Conservation (phyloP, 2,888 invertebrate species). For the Diplazon laetatorius region DNA sequence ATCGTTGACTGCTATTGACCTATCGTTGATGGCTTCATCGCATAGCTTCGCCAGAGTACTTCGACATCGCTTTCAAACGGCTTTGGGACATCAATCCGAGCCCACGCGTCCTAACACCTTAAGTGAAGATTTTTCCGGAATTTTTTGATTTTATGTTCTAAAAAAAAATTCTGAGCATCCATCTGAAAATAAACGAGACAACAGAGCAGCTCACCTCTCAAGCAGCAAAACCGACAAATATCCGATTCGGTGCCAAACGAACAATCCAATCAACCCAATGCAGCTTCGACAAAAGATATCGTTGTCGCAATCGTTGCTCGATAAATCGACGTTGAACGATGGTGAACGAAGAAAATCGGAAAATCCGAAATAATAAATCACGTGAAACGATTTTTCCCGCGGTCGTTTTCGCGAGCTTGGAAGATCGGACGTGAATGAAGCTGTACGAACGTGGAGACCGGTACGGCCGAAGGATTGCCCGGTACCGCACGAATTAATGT, state of each 20-base stretch:
- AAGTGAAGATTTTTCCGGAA: too few species aligned
- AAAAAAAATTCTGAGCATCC: too few species aligned
- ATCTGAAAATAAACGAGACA: too few species aligned
- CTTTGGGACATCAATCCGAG: too few species aligned
- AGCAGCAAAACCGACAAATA: too few species aligned
- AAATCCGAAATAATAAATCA: slow-evolving; percentile 67
- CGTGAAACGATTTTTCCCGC: neutral
- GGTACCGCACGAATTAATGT: slow-evolving; percentile 73
- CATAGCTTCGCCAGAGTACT: too few species aligned
- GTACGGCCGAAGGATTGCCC: slow-evolving; percentile 42
- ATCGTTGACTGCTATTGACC: slow-evolving; percentile 53
- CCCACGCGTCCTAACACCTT: too few species aligned
- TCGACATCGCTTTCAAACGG: too few species aligned
- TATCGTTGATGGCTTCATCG: slow-evolving; percentile 60
- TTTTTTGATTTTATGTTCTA: too few species aligned
- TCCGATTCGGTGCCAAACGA: slow-evolving; percentile 32
- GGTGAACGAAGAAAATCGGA: slow-evolving; percentile 48
- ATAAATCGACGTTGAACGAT: slow-evolving; percentile 6
- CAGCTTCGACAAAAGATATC: slow-evolving; percentile 30
- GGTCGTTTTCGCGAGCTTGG: slow-evolving; percentile 14
- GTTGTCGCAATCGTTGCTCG: neutral
- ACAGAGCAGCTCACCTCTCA: too few species aligned
- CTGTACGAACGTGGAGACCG: slow-evolving; percentile 26
- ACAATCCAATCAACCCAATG: slow-evolving; percentile 50
- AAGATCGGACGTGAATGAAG: slow-evolving; percentile 48